These are phyloP conservation scores for Myotis pilosus DNA, from an alignment of 2,797 vertebrate species.

Conservation along the genomic window DNA sequence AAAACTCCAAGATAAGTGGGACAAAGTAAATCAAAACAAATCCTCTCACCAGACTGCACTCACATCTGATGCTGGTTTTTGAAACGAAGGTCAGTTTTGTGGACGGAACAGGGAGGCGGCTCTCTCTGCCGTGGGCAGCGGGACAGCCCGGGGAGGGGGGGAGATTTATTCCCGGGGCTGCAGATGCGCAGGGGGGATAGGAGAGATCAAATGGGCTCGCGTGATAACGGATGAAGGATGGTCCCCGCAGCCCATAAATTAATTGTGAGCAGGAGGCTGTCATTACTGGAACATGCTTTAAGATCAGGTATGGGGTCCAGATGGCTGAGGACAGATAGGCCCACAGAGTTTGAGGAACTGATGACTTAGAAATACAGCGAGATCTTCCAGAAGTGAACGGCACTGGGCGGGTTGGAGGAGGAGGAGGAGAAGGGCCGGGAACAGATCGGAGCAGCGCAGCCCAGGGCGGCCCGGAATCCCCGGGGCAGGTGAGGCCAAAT, in stretches of 20 bases:
- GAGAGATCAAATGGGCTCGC: constrained; percentile 93
- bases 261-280: constrained; percentile 94
- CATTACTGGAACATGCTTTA: constrained; percentile 93
- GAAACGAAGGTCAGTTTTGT: constrained; percentile 91
- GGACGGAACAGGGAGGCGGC: constrained; percentile 89
- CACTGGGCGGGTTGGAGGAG: constrained; percentile 87
- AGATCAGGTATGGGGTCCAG: constrained; percentile 94
- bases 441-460: constrained; percentile 7
- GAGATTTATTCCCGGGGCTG: constrained; percentile 94
- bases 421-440: constrained; percentile 85
- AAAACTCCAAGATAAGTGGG: constrained; percentile 87
- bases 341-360: constrained; percentile 93
- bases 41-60: constrained; percentile 88
- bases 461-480: constrained; percentile 30
- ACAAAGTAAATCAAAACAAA: constrained; percentile 89
- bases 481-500: constrained; percentile 70
- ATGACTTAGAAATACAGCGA: constrained; percentile 95
- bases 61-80: constrained; percentile 91
- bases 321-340: constrained; percentile 92
- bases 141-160: constrained; percentile 89
- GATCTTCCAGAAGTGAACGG: constrained; percentile 88
- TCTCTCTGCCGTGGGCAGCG: constrained; percentile 89
- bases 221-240: constrained; percentile 94
- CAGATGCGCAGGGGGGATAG: constrained; percentile 92
- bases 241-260: constrained; percentile 91